These are phyloP conservation scores for Flabesymbios commensalis DNA, from an alignment of 2,888 invertebrate genomes.

Conservation along the genomic window DNA sequence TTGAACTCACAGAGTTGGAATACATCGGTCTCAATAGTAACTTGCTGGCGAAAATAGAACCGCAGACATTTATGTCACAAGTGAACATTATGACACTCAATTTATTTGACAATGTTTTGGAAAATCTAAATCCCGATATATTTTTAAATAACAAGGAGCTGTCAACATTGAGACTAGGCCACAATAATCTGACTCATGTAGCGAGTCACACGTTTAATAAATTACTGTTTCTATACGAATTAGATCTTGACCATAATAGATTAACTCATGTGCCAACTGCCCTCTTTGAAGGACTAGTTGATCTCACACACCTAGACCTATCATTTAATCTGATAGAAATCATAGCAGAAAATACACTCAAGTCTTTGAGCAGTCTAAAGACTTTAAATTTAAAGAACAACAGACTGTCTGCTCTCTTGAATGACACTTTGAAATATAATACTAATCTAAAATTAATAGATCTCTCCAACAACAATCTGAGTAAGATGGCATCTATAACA, in stretches of 20 bases:
- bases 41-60: conserved; percentile 7
- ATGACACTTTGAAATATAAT: conserved; percentile 5
- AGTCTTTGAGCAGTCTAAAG: conserved; percentile 1
- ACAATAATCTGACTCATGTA: conserved; percentile 17
- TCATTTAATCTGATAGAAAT: conserved; percentile 3
- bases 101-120: conserved; percentile 23
- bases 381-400: conserved; percentile 19
- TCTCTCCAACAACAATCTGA: conserved; percentile 13
- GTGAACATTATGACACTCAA: conserved; percentile 14
- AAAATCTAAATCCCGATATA: conserved; percentile 1
- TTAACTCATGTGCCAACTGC: conserved; percentile 1
- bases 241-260: conserved; percentile 23
- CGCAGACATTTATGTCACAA: conserved; percentile 19
- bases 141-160: conserved; percentile 14
- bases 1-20: conserved; percentile 3
- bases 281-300: background rate
- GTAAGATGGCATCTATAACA: background rate
- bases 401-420: conserved; percentile 3
- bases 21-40: conserved; percentile 33
- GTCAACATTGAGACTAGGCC: conserved; percentile 14
- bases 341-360: conserved; percentile 14
- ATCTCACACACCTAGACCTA: background rate
- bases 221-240: conserved; percentile 9
- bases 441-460: conserved; percentile 5
- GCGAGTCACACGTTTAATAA: conserved; percentile 12